Conservation (phyloP, 2,797 vertebrate genomes). For the Sparidentex hasta region DNA sequence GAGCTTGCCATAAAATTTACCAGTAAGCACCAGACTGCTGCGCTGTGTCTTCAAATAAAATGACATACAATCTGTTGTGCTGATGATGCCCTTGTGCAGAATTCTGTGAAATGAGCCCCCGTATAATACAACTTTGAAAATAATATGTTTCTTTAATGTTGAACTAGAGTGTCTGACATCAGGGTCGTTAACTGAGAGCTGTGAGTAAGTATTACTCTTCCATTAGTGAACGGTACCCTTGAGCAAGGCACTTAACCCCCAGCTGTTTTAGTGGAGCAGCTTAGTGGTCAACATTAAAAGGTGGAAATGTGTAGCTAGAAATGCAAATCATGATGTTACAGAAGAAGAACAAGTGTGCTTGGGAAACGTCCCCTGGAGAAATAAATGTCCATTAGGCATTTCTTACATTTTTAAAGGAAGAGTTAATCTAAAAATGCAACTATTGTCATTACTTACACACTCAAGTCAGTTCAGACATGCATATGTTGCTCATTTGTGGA, state of each 20-base stretch:
- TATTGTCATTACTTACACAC: not conserved
- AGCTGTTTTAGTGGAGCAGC: conserved; percentile 36
- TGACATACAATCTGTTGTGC: conserved; percentile 43
- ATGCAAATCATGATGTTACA: conserved; percentile 45
- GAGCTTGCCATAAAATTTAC: conserved; percentile 54
- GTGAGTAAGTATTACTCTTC: conserved; percentile 23
- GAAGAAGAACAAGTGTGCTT: conserved; percentile 12
- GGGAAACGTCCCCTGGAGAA: conserved; percentile 16
- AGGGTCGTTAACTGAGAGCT: conserved; percentile 33
- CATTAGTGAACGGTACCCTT: conserved; percentile 43
- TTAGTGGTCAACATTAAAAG: conserved; percentile 19
- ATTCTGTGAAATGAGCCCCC: conserved; percentile 26
- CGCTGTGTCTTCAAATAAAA: conserved; percentile 41
- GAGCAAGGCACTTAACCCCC: conserved; percentile 58
- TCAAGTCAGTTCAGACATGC: not conserved
- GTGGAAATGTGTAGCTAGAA: conserved; percentile 22
- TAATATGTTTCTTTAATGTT: conserved; percentile 18
- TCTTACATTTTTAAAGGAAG: conserved; percentile 6
- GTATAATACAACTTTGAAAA: conserved; percentile 31
- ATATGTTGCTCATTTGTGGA: not conserved
- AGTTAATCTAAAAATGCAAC: not conserved
- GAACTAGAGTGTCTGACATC: conserved; percentile 16
- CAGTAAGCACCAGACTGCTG: conserved; percentile 46
- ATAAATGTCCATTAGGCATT: conserved; percentile 16
- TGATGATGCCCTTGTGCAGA: conserved; percentile 42